phyloP scores from a whole-genome alignment of 2,888 invertebrate species.

The Xiphydria camelus region DNA sequence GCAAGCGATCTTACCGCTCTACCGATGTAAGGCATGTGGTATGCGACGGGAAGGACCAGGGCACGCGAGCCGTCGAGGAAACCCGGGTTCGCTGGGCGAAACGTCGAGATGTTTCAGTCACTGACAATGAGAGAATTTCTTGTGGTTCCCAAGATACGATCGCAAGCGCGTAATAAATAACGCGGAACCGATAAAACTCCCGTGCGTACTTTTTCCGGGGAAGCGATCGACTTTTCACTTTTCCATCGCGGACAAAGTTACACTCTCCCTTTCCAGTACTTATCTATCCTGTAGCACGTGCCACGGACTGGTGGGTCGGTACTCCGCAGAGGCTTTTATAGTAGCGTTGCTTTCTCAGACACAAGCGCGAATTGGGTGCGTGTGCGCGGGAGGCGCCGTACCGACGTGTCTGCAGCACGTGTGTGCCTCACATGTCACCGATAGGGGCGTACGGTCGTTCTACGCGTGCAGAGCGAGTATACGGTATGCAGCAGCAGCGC shows the following conservation, averaged over 20 bases:
- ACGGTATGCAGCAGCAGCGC: too few relatives aligned
- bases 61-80: too few relatives aligned
- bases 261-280: neutral
- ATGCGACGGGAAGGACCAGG: neutral
- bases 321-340: conserved; percentile 40
- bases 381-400: neutral
- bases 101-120: neutral
- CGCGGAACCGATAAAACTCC: neutral
- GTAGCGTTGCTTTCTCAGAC: conserved; percentile 9
- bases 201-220: too few relatives aligned
- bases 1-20: conserved; percentile 29
- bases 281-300: conserved; percentile 34
- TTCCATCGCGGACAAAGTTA: neutral
- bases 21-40: conserved; percentile 33
- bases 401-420: neutral
- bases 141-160: too few relatives aligned
- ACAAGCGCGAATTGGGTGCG: conserved; percentile 1
- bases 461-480: too few relatives aligned
- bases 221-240: neutral
- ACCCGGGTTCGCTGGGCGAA: too few relatives aligned
- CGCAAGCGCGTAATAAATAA: neutral
- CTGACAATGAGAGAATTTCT: neutral
- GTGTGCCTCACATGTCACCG: neutral
- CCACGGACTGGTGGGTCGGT: conserved; percentile 40
- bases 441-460: too few relatives aligned